Evolutionary conservation across 2,797 vertebrate genomes (phyloP).

Genomic region (Onychomys arenicola): DNA sequence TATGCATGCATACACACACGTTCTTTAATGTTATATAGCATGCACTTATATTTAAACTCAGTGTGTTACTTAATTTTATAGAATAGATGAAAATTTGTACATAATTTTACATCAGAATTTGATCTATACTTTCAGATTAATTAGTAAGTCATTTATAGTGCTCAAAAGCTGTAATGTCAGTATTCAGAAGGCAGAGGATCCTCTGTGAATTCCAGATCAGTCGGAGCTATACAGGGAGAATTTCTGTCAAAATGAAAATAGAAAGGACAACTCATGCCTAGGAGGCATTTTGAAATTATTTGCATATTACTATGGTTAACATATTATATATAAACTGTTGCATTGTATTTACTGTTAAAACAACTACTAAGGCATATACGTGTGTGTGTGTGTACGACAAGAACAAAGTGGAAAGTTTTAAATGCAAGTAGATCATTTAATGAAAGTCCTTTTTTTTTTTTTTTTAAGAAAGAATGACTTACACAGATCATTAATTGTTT

Average conservation of each 20-base stretch:
- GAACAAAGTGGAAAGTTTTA: constrained; percentile 13
- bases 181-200: not conserved
- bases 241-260: not conserved
- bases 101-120: not conserved
- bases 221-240: not conserved
- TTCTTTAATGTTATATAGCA: not conserved
- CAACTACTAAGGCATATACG: not conserved
- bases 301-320: not conserved
- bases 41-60: not conserved
- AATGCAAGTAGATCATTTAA: not conserved
- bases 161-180: not conserved
- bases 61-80: not conserved
- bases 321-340: constrained; percentile 3
- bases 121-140: not conserved
- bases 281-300: not conserved
- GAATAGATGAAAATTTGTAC: not conserved
- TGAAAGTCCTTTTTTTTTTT: not conserved
- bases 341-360: not conserved
- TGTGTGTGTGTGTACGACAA: not conserved
- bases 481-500: not conserved
- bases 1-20: not conserved
- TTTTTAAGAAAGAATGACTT: not conserved
- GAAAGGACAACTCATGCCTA: not conserved
- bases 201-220: not conserved
- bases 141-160: no score